These are phyloP conservation scores for Xenus cinereus DNA, from an alignment of 2,113 vertebrate species.

Conservation along the genomic window DNA sequence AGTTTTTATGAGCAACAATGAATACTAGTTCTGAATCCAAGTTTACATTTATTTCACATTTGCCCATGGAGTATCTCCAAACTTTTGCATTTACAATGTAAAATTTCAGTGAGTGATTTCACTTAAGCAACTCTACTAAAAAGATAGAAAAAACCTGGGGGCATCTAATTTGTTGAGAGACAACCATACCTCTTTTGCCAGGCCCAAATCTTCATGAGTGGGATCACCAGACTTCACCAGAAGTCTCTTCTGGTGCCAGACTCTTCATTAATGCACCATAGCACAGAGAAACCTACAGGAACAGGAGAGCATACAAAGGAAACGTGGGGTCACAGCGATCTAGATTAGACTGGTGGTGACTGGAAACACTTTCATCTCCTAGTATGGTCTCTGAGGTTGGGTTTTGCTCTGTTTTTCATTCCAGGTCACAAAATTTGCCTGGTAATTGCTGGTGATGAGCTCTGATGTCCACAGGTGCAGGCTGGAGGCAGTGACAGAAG, in stretches of 20 bases:
- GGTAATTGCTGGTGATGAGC: fast-evolving
- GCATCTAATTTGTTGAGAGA: neutral
- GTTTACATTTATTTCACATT: neutral
- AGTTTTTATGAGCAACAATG: neutral
- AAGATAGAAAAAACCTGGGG: neutral
- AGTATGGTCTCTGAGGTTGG: neutral
- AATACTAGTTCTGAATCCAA: neutral
- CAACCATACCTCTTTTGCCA: neutral
- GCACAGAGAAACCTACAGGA: neutral
- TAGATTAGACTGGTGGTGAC: neutral
- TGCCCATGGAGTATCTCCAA: neutral
- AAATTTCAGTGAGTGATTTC: neutral
- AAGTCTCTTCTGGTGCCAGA: neutral
- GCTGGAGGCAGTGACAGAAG: neutral
- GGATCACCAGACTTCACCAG: neutral
- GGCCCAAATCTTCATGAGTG: neutral
- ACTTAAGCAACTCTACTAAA: neutral
- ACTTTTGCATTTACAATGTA: neutral
- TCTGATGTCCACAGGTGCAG: too few species aligned
- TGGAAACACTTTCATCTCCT: neutral
- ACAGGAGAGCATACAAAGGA: neutral
- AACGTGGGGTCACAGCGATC: neutral
- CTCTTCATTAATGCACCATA: neutral
- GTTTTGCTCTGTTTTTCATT: neutral
- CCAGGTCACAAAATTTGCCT: neutral